Evolutionary conservation across 2,888 invertebrate genomes (phyloP).

Genomic region (Epinotia brunnichana): DNA sequence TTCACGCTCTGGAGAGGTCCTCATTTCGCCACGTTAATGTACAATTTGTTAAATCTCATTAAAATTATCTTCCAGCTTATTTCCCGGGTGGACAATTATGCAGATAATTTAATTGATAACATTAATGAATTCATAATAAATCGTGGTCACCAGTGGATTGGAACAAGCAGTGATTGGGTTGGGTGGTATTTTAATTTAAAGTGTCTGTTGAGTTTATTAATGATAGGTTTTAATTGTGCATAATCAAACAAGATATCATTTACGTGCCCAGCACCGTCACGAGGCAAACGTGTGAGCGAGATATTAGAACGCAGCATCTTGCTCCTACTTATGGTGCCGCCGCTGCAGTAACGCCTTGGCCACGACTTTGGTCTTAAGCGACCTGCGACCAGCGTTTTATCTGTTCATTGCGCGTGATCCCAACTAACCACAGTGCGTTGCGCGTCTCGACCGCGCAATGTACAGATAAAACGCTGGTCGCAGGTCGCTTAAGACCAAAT

Average conservation of each 20-base stretch:
- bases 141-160: conserved; percentile 6
- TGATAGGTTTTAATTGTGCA: neutral
- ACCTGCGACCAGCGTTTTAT: no score
- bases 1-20: conserved; percentile 18
- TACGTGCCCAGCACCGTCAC: no score
- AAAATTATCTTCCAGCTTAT: conserved; percentile 23
- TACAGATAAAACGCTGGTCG: no score
- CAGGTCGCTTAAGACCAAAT: no score
- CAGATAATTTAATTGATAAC: conserved; percentile 22
- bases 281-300: no score
- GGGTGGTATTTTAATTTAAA: neutral
- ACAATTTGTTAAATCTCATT: conserved; percentile 28
- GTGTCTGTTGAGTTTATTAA: neutral
- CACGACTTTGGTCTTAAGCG: no score
- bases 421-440: no score
- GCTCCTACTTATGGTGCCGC: no score
- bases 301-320: no score
- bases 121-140: conserved; percentile 20
- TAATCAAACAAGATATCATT: neutral
- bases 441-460: no score
- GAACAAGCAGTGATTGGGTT: neutral
- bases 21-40: conserved; percentile 16
- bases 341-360: no score
- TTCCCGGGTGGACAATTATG: conserved; percentile 19
- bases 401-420: no score